Base-by-base conservation (phyloP, 2,113 vertebrate species). In the Charina bottae region DNA sequence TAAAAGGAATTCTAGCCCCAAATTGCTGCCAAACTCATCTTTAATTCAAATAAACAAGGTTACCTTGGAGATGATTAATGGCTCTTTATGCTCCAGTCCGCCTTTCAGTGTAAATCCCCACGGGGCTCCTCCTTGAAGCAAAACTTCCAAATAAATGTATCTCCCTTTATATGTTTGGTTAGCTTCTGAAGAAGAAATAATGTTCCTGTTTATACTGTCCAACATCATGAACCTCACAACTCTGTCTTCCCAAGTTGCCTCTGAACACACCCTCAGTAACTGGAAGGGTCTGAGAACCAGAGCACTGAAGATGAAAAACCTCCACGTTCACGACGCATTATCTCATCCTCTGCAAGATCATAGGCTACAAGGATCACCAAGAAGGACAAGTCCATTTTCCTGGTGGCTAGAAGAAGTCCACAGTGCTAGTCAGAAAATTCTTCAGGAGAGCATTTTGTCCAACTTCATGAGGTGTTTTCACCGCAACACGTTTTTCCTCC, bases 61-160 rank as follows among this genome's bases (percentile, higher is more conserved):
- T 98, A 99, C 99, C 99, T 99, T 99, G n/a, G 98, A 99, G 97
- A 99, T 99, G 97, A 98, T 98, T 95, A 99, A 97, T 88, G 98
- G 98, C 93, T 99, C 98, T 59, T 98, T 98, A 0, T 98, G 98
- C 94, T 99, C 99, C 96, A 99, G 96, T 89, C 99, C 98, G 60
- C 99, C 99, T 97, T 98, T 98, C 96, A 99, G 94, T 26, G 98
- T 99, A 97, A 99, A 99, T 91, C 99, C 99, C 99, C 99, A 99
- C 58, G 99, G 99, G 15, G 99, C 98, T 2, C 99, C 99, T 93
- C 99, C 99, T 86, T 98, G 98, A n/a, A 99, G 97, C 95, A 97
- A 97, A 10, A 97, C 98, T 97, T 99, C 98, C 96, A 99, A 96
- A 94, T 98, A 98, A 94, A 98, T 92, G 85, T 97, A 98, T 94